Percentiles rank a stretch among this genome's conserved stretches.
Conservation (phyloP, 2,113 vertebrate species). For the Grus americana region DNA sequence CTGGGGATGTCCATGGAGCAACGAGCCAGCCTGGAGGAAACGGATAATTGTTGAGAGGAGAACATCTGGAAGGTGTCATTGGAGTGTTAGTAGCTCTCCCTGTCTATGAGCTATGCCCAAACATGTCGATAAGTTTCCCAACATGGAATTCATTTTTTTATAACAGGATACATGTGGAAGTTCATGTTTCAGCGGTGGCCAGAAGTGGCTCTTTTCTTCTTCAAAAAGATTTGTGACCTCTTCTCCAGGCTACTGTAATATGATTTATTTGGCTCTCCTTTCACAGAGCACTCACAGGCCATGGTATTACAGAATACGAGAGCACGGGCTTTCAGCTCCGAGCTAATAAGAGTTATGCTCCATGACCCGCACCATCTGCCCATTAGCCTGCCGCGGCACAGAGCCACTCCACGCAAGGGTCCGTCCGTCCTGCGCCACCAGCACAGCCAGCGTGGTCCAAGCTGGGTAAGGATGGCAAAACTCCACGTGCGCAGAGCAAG, state of each 20-base stretch:
- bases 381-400: fast-evolving
- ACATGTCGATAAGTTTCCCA: constrained; percentile 40
- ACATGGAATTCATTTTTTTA: constrained; percentile 63
- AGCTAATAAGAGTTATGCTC: not conserved
- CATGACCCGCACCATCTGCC: not conserved
- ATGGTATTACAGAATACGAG: not conserved
- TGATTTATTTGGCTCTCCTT: constrained; percentile 54
- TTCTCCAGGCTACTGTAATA: constrained; percentile 46
- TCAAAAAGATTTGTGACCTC: constrained; percentile 66
- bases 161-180: constrained; percentile 68
- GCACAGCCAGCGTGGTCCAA: fast-evolving
- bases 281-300: not conserved
- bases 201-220: constrained; percentile 54
- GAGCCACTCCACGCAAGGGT: fast-evolving
- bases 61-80: constrained; percentile 65
- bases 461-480: not conserved
- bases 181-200: constrained; percentile 44
- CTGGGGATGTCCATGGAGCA: fast-evolving
- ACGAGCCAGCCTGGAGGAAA: not conserved
- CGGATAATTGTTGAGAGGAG: not conserved
- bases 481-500: fast-evolving
- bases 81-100: constrained; percentile 33
- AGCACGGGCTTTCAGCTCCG: not conserved
- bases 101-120: constrained; percentile 37
- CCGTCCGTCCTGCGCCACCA: fast-evolving